phyloP scores from a whole-genome alignment of 64 coral and sea anemone species.

The Exaiptasia diaphana region DNA sequence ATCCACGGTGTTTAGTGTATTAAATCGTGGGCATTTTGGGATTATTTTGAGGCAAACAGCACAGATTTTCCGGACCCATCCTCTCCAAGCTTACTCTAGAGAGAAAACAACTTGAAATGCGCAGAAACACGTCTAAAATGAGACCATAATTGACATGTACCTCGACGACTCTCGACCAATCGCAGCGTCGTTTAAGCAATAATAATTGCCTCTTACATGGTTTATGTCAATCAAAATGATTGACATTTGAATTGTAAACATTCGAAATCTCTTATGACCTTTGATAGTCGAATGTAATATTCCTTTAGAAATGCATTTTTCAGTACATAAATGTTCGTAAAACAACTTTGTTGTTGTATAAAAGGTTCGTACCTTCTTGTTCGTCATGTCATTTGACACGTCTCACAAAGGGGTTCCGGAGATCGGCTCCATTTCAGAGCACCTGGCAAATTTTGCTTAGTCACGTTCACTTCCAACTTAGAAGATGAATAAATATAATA shows the following conservation, averaged over 20 bases:
- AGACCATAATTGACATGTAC: slow-evolving; percentile 68
- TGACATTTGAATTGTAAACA: slow-evolving; percentile 51
- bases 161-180: slow-evolving; percentile 58
- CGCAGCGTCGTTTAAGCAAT: slow-evolving; percentile 45
- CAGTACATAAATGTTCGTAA: too few relatives aligned
- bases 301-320: too few relatives aligned
- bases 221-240: slow-evolving; percentile 85
- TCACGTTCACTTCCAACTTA: too few relatives aligned
- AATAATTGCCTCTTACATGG: slow-evolving; percentile 80
- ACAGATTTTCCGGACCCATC: slow-evolving; percentile 30
- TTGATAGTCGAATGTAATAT: neutral
- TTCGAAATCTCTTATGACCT: neutral
- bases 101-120: slow-evolving; percentile 78
- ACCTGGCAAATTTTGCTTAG: too few relatives aligned
- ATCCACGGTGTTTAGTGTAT: slow-evolving; percentile 14
- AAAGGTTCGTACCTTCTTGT: too few relatives aligned
- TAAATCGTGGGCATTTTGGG: slow-evolving; percentile 18
- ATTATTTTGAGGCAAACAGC: slow-evolving; percentile 11
- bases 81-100: slow-evolving; percentile 5
- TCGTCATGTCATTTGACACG: too few relatives aligned
- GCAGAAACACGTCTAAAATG: slow-evolving; percentile 68
- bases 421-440: too few relatives aligned
- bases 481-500: too few relatives aligned
- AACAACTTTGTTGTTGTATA: too few relatives aligned
- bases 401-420: too few relatives aligned